Evolutionary conservation across 2,888 invertebrate species (phyloP), one percentile per base, ranked within the genome.

Genomic region (Stratiomys singularior): DNA sequence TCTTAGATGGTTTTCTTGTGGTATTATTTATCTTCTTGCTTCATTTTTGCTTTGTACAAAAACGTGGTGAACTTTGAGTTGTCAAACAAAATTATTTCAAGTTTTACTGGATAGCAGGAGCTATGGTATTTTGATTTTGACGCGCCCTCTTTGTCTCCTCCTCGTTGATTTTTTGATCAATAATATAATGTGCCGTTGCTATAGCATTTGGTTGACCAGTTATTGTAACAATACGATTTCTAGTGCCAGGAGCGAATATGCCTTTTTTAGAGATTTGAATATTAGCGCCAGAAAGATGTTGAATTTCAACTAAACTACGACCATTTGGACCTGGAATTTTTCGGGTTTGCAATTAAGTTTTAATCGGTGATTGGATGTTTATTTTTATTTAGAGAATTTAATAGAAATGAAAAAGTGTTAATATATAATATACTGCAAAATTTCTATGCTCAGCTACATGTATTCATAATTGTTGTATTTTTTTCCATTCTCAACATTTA

Each of bases 261-360:
- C 97, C 97, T 90, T 98, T 98, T 92, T 98, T 98, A 83, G 97
- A 97, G 89, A 98, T 98, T 90, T 98, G 97, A 89, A 98, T 97
- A 90, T 95, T 97, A 88, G 98, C 97, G 88, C 97, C 97, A 86
- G 96, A 97, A 89, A 94, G 92, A 90, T 97, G 96, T 90, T 98
- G 98, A 89, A 98, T 96, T 91, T 98, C 98, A 85, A 97, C 95
- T 87, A 98, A 92, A 88, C 96, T 95, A 89, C 96, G 94, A 82
- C 98, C 98, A 86, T 96, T 97, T 82, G 97, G 97, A 86, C 95
- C 93, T 93, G 89, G 74, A 87, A 87, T 85, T 82, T 82, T 46
- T 52, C 52, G 52, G 76, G 37, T 37, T 15, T 66, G 56, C 64
- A 13, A 46, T 67, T 58, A 69, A 77, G 52, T 78, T 79, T 23